Evolutionary conservation across 2,113 vertebrate genomes (phyloP).

Genomic region (Tauraco erythrolophus): DNA sequence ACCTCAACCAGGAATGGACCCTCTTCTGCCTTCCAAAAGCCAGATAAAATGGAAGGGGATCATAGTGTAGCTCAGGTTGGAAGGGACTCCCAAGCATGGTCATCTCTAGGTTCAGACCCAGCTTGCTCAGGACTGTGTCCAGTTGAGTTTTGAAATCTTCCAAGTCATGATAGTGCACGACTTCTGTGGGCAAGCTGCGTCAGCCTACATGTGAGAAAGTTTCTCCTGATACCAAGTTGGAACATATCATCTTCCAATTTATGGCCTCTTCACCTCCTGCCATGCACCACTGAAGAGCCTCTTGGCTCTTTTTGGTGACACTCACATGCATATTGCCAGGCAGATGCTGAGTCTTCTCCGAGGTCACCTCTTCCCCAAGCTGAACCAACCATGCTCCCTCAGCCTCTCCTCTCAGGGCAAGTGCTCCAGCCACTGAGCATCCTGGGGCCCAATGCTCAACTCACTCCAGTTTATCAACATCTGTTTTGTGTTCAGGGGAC

Average conservation of each 20-base stretch:
- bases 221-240: background rate
- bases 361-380: background rate
- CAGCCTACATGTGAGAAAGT: background rate
- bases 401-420: background rate
- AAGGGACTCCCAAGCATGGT: background rate
- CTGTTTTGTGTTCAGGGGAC: background rate
- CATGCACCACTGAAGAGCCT: background rate
- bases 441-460: background rate
- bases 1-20: background rate
- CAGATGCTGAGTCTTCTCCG: background rate
- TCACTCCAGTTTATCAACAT: background rate
- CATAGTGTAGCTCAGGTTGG: background rate
- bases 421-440: background rate
- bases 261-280: background rate
- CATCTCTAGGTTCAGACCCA: background rate
- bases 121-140: background rate
- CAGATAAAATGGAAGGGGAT: background rate
- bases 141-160: background rate
- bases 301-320: background rate
- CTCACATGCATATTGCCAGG: rapidly evolving
- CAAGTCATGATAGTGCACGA: background rate
- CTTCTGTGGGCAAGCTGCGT: background rate
- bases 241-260: background rate
- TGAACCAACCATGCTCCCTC: background rate
- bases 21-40: background rate